Evolutionary conservation across 2,113 vertebrate genomes (phyloP), one percentile per base, ranked within the genome.

Genomic region (Meles meles): DNA sequence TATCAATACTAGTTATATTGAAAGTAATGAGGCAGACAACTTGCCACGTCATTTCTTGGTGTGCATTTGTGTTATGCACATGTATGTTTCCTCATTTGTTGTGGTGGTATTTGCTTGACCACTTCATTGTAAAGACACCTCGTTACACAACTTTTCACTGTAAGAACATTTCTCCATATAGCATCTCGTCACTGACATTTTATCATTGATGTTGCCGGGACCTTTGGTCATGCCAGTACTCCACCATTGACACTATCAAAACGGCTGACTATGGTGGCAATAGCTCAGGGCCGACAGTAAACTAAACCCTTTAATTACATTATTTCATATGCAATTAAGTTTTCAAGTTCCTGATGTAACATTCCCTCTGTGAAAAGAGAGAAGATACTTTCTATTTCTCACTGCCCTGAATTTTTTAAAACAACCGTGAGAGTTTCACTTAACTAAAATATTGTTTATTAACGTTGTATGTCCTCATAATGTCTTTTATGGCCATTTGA

Each of bases 141-240:
- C 72, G 37, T 88, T 96, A 91, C 39, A 71, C 44, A 88, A 92
- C n/a, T 42, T 92, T 93, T 98, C 44, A 42, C 81, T 71, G 49
- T 69, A 65, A 74, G 39, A 37, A 88, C 42, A 82, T 91, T 90
- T 97, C 44, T 94, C 84, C 89, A 37, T 65, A 37, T 4, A 95
- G 71, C 31, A 77, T 94, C 94, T 97, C 96, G 23, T 85, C 85
- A 87, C 4, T 98, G 97, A 97, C 84, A 97, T 98, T 98, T 97
- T 88, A 92, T 95, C 76, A 79, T 86, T 42, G n/a, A 49, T 67
- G 9, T 86, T 93, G 67, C 93, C 12, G 27, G 61, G 39, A n/a
- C 21, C 21, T 98, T 97, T 97, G 31, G 3, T 98, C 76, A 39
- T 57, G 2, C 39, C 39, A 52, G 6, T 87, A 49, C 67, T 86